Base-by-base conservation (phyloP, 2,888 invertebrate species). In the Lasioglossum malachurum region DNA sequence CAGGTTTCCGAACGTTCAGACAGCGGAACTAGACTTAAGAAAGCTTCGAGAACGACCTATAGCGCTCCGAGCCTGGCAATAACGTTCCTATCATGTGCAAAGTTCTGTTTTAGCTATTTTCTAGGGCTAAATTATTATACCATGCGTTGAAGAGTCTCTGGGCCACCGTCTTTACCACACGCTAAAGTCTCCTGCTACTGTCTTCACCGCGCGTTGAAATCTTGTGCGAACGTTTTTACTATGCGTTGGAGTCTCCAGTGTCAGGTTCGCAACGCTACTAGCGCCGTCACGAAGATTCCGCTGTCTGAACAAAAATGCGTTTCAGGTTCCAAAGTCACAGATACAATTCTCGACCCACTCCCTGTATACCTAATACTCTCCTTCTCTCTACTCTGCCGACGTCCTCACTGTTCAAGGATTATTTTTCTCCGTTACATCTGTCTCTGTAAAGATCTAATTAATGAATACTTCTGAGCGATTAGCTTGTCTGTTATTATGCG, bases 381-480 rank as follows among this genome's bases (percentile, higher is more conserved):
- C 19, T 38, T 87, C 92, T 78, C 91, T 92, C 86, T 89, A 86
- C 84, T 92, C 89, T 93, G 89, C 86, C 89, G 88, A 89, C 74
- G 85, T 91, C 84, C 88, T 91, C 85, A 86, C 84, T 80, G 89
- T 83, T 88, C 89, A 91, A 93, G 92, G 92, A 93, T 91, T 85
- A 71, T 88, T 92, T 69, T 92, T 93, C 94, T 94, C 94, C 94
- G 93, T 94, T 95, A 94, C 95, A 95, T 95, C 95, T 95, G 95
- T 95, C 95, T 95, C 95, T 94, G 93, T 93, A 92, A 93, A 94
- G 92, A 92, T 91, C 89, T 93, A 92, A 91, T 90, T 82, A 88
- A 90, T 88, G 87, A 60, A 90, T 88, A 84, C 90, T 91, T 93
- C 90, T 88, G 79, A 78, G 83, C 81, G 86, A 89, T 88, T 88